Conservation (phyloP, 2,113 vertebrate species). For the Nestor notabilis region DNA sequence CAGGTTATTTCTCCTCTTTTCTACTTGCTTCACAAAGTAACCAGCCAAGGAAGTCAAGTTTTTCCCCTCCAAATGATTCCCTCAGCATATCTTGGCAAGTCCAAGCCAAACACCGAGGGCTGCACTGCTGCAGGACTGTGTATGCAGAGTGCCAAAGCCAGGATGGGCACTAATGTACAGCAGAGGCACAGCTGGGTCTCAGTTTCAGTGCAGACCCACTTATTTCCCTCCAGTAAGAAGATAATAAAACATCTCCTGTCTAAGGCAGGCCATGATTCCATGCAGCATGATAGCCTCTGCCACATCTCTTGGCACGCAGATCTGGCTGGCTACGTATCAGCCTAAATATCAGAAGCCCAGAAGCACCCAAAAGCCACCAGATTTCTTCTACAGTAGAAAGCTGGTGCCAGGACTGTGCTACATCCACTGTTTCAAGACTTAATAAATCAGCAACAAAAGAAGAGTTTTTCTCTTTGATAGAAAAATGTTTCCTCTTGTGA, state of each 20-base stretch:
- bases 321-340: background rate
- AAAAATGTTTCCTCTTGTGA: background rate
- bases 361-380: background rate
- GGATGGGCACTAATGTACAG: too few relatives aligned
- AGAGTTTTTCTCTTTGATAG: background rate
- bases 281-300: background rate
- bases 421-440: background rate
- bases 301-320: background rate
- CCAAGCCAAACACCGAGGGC: background rate
- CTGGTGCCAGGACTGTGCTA: background rate
- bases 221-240: background rate
- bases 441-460: background rate
- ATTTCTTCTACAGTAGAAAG: background rate
- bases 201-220: background rate
- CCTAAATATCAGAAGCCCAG: background rate
- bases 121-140: background rate
- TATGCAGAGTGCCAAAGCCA: accelerated
- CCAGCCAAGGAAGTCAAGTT: background rate
- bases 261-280: background rate
- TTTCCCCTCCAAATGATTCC: background rate
- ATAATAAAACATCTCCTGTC: background rate
- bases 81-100: background rate
- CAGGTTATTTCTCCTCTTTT: background rate
- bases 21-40: background rate
- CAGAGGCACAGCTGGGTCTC: background rate